Percentiles rank a stretch among this genome's conserved stretches.
These are phyloP conservation scores for Pangasianodon gigas DNA, from an alignment of 2,113 vertebrate genomes.

Conservation along the genomic window DNA sequence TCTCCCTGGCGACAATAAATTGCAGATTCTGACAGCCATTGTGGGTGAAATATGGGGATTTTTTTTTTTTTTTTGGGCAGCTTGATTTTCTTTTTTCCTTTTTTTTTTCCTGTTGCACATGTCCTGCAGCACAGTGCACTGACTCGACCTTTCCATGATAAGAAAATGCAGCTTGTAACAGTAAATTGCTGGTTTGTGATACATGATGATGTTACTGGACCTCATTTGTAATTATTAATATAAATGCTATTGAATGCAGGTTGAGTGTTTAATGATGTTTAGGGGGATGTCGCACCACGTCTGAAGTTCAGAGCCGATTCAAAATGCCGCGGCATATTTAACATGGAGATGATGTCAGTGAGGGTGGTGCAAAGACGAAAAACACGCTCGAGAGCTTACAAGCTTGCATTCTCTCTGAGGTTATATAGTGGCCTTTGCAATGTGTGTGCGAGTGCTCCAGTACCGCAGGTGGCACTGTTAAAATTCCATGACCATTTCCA, in stretches of 20 bases:
- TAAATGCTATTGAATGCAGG: neutral
- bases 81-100: neutral
- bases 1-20: neutral
- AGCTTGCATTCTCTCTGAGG: neutral
- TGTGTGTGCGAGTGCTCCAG: neutral
- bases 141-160: neutral
- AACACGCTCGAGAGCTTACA: neutral
- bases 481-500: neutral
- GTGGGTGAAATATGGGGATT: neutral
- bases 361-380: too few relatives aligned
- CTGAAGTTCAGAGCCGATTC: neutral
- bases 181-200: neutral
- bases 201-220: neutral
- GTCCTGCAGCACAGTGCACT: neutral
- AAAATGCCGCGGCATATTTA: neutral
- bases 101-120: neutral
- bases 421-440: neutral
- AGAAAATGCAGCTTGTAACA: neutral
- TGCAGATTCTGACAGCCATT: constrained; percentile 31
- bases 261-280: neutral
- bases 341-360: too few relatives aligned
- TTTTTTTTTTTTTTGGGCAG: neutral
- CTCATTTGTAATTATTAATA: neutral
- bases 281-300: neutral
- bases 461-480: neutral